Evolutionary conservation across 2,888 invertebrate species (phyloP).

Genomic region (Drosophila mimetica): DNA sequence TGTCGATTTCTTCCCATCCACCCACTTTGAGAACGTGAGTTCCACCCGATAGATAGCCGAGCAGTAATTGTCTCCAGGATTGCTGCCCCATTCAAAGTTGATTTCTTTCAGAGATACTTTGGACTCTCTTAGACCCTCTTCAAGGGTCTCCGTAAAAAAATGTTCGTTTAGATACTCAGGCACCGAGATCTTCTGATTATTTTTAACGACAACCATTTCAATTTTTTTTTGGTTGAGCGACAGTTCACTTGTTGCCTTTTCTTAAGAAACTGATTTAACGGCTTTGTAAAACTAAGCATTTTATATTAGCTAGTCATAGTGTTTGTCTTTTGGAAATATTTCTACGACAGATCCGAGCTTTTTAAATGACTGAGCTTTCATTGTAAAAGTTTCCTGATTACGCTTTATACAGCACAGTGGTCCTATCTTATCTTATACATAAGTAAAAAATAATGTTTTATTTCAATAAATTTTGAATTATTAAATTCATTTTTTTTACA

Average conservation of each 20-base stretch:
- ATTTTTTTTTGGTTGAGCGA: background rate
- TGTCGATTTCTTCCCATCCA: constrained; percentile 31
- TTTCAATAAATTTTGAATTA: too few species aligned
- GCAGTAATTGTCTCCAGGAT: constrained; percentile 82
- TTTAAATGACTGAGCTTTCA: constrained; percentile 21
- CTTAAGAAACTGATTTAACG: constrained; percentile 14
- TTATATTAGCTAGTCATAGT: constrained; percentile 23
- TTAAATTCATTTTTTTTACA: too few species aligned
- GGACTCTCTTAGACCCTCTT: constrained; percentile 72
- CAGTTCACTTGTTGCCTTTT: constrained; percentile 17
- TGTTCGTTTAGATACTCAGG: constrained; percentile 72
- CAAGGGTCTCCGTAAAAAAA: constrained; percentile 77
- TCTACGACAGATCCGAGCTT: constrained; percentile 20
- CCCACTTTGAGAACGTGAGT: constrained; percentile 56
- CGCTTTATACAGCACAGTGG: constrained; percentile 9
- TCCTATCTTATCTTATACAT: background rate
- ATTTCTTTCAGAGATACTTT: constrained; percentile 67
- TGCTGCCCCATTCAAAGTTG: constrained; percentile 77
- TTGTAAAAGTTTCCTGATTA: constrained; percentile 22
- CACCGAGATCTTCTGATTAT: constrained; percentile 62
- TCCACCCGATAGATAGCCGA: constrained; percentile 80
- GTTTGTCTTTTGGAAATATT: constrained; percentile 4
- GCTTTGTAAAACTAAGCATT: constrained; percentile 9
- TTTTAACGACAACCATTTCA: constrained; percentile 61
- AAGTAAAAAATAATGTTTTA: too few species aligned